A percentile compares a stretch with the other conserved stretches of the same genome.
Evolutionary conservation across 2,888 invertebrate genomes (phyloP).

Genomic region (Oeneis ivallda): DNA sequence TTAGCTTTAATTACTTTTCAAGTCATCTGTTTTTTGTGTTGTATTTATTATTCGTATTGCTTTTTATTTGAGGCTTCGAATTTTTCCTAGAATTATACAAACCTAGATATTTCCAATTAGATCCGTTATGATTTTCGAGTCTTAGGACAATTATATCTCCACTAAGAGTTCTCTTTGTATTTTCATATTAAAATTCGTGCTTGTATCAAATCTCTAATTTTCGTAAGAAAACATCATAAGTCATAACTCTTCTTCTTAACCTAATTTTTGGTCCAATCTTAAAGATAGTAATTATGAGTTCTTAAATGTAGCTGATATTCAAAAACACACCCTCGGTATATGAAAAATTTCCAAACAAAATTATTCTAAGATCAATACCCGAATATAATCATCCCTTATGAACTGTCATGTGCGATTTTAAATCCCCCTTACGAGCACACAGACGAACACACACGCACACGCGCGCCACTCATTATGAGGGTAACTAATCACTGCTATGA

Average conservation of each 20-base stretch:
- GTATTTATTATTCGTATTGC: constrained; percentile 9
- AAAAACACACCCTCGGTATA: background rate
- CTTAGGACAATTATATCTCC: no score
- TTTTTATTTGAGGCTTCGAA: constrained; percentile 8
- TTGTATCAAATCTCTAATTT: no score
- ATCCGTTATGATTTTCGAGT: background rate
- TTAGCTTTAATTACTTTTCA: constrained; percentile 38
- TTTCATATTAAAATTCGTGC: no score
- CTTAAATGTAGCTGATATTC: background rate
- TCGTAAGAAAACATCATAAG: no score
- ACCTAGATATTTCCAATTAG: background rate
- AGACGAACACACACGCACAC: constrained; percentile 58
- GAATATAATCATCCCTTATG: constrained; percentile 70
- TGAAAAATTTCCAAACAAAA: constrained; percentile 17
- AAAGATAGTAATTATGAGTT: background rate
- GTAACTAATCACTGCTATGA: constrained; percentile 81
- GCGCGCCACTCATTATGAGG: constrained; percentile 75
- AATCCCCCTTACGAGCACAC: constrained; percentile 49
- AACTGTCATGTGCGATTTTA: constrained; percentile 70
- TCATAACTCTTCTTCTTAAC: no score
- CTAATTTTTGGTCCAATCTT: background rate
- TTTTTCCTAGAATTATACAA: background rate
- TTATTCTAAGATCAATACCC: constrained; percentile 47
- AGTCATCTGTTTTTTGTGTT: constrained; percentile 26
- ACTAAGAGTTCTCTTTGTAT: no score